Evolutionary conservation across 2,113 vertebrate genomes (phyloP).

Genomic region (Poeciliopsis turrubarensis): DNA sequence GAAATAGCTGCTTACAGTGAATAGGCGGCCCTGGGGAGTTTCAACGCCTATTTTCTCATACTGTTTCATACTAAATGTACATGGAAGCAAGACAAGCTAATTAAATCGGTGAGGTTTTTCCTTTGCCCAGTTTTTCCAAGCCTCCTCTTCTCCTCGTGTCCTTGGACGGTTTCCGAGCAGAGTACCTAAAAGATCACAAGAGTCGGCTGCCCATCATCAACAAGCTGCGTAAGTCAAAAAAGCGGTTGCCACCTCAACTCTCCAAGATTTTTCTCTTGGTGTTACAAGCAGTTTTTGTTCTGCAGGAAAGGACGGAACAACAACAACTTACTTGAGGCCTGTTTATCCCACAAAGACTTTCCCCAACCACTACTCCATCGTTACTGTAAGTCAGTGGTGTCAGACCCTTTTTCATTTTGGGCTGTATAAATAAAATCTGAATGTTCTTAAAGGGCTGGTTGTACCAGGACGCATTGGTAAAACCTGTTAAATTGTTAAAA

Average conservation of each 20-base stretch:
- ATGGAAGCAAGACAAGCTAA: not conserved
- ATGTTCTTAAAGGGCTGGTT: too few species aligned
- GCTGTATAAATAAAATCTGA: too few species aligned
- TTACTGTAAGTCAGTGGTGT: constrained; percentile 81
- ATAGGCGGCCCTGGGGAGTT: too few species aligned
- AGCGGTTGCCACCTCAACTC: not conserved
- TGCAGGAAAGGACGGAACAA: constrained; percentile 88
- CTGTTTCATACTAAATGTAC: not conserved
- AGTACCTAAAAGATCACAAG: constrained; percentile 85
- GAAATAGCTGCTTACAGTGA: not conserved
- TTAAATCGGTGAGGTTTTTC: constrained; percentile 4
- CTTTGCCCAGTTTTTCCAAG: constrained; percentile 81
- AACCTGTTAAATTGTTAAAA: too few species aligned
- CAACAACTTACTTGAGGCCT: constrained; percentile 85
- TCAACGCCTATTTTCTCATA: not conserved
- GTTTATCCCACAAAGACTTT: constrained; percentile 98
- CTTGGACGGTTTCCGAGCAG: constrained; percentile 92
- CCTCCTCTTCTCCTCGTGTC: constrained; percentile 93
- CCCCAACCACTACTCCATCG: constrained; percentile 96
- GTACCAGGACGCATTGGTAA: too few species aligned
- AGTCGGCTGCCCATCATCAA: constrained; percentile 83
- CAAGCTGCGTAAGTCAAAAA: constrained; percentile 87
- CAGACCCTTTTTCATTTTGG: too few species aligned
- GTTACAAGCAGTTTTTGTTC: constrained; percentile 51
- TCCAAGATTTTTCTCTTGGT: constrained; percentile 6